Base-by-base conservation (phyloP, 1,140 invertebrate genomes). In the Nebria ingens region DNA sequence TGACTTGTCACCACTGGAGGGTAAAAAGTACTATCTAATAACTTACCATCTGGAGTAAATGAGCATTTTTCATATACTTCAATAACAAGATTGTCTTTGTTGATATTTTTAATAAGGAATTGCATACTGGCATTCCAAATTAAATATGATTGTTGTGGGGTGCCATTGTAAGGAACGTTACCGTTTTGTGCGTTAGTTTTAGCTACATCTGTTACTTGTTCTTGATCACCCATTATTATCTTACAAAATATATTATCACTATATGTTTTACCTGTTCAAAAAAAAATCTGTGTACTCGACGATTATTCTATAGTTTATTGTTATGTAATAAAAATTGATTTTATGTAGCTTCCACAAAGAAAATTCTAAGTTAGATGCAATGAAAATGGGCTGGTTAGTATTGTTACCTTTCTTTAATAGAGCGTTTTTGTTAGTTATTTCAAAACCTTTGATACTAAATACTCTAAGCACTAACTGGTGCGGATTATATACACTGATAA, bases 51-150 rank as follows among this genome's bases (percentile, higher is more conserved):
- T 15, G 87, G 87, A 59, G 82, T 83, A 64, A 85, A 91, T 45
- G 84, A 76, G 62, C 86, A 85, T 65, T 84, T 81, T 64, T 89
- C 85, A 65, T 82, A 87, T n/a, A 89, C 85, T 13, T 83, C 84
- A 52, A 91, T 80, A 60, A 83, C 86, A 4, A 91, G 73, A 12
- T 85, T 81, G 68, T 91, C 88, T 65, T 86, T 79, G 9, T 81
- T 64, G 2, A 89, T 64, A 68, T 88, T 82, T 63, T 84, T 82
- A 17, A 90, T 78, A 58, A 84, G 79, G 68, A 91, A 90, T 70
- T 90, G 87, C 87, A 91, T 90, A n/a, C 84, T 84, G 13, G 80
- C 75, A 68, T 90, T 87, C 87, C 87, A 91, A 56, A 84, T 73
- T 17, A 71, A 54, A 1, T 56, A 60, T 15, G 86, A 84, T 69